These are phyloP conservation scores for Vireo altiloquus DNA, from an alignment of 2,113 vertebrate species.

Conservation along the genomic window DNA sequence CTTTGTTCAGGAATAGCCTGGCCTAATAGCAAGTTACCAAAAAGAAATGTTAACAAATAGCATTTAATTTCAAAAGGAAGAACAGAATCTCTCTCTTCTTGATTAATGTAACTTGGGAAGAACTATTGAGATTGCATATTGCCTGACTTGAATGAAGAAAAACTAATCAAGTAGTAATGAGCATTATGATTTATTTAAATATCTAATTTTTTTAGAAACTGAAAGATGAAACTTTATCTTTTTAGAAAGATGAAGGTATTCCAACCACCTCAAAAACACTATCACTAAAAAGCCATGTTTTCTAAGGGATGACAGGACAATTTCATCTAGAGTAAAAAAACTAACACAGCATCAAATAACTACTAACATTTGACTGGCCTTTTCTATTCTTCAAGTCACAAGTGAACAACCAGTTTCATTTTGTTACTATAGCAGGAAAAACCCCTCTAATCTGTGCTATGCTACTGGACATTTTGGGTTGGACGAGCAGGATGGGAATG, in stretches of 20 bases:
- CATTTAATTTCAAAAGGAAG: not conserved
- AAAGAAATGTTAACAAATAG: not conserved
- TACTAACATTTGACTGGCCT: not conserved
- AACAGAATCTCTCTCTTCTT: not conserved
- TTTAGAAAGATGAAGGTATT: not conserved
- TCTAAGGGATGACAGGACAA: not conserved
- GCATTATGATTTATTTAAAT: not conserved
- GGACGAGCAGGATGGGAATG: not conserved
- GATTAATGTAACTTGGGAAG: not conserved
- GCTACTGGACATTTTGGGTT: not conserved
- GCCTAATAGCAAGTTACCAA: not conserved
- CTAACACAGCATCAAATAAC: not conserved
- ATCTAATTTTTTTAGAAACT: not conserved
- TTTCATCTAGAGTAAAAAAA: not conserved
- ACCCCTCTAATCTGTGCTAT: accelerated
- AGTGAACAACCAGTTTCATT: not conserved
- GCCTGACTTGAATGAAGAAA: not conserved
- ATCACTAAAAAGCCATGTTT: not conserved
- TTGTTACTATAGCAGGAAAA: not conserved
- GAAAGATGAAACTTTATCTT: not conserved
- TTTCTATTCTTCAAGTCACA: not conserved
- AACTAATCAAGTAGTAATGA: not conserved
- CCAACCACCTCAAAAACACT: not conserved
- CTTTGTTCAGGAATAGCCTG: not conserved
- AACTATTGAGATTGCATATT: not conserved